phyloP scores from a whole-genome alignment of 2,797 vertebrate species.

The Pogoniulus pusillus region DNA sequence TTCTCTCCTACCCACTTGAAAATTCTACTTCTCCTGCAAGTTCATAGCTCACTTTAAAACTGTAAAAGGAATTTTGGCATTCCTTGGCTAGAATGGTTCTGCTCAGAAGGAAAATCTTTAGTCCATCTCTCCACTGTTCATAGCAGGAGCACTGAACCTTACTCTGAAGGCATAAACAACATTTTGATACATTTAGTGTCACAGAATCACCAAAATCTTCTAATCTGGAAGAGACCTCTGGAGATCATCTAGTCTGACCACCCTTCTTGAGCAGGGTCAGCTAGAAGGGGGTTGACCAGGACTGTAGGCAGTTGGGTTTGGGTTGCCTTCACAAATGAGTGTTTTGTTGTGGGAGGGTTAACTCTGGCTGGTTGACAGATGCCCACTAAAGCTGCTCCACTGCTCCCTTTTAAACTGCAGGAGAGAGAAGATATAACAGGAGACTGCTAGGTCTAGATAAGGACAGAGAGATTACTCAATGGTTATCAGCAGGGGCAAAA shows the following conservation, averaged over 20 bases:
- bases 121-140: not conserved
- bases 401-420: not conserved
- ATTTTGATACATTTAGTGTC: not conserved
- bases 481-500: not conserved
- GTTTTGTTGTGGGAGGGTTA: too few relatives aligned
- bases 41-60: not conserved
- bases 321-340: not conserved
- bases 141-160: not conserved
- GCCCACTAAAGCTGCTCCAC: not conserved
- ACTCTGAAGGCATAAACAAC: not conserved
- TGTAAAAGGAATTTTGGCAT: not conserved
- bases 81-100: fast-evolving
- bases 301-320: not conserved
- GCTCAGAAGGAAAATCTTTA: not conserved
- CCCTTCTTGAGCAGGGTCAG: not conserved
- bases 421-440: not conserved
- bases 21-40: not conserved
- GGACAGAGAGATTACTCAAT: not conserved
- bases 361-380: not conserved
- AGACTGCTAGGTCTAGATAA: not conserved
- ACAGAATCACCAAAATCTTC: not conserved
- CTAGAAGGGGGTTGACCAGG: not conserved
- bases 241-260: not conserved
- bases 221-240: not conserved
- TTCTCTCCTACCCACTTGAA: not conserved